A percentile compares a stretch with the other conserved stretches of the same genome.
Evolutionary conservation across 53 echinoderm and acorn worm species (phyloP).

Genomic region (Zoroaster sp.): DNA sequence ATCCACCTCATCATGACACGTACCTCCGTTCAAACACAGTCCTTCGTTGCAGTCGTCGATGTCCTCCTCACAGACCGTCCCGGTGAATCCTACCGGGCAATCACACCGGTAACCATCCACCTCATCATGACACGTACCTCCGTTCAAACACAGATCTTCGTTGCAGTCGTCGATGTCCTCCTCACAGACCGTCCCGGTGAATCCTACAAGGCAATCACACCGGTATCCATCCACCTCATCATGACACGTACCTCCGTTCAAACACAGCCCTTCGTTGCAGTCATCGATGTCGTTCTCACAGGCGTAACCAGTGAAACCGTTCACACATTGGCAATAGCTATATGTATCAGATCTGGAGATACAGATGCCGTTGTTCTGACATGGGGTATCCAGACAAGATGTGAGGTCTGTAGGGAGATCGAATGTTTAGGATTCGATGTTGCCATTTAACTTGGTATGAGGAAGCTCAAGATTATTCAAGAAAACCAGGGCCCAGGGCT

Average conservation of each 20-base stretch:
- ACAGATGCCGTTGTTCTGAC: constrained; percentile 76
- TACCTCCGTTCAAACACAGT: constrained; percentile 70
- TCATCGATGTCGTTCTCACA: neutral
- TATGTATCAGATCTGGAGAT: neutral
- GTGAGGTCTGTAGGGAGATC: neutral
- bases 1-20: constrained; percentile 68
- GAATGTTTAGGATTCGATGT: too few relatives aligned
- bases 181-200: constrained; percentile 63
- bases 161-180: constrained; percentile 52
- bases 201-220: constrained; percentile 70
- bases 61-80: constrained; percentile 65
- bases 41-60: constrained; percentile 54
- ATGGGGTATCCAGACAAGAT: constrained; percentile 30
- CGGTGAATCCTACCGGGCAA: constrained; percentile 70
- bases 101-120: constrained; percentile 70
- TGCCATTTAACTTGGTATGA: too few relatives aligned
- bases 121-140: constrained; percentile 70
- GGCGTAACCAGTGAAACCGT: constrained; percentile 75
- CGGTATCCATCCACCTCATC: constrained; percentile 41
- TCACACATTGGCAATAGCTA: constrained; percentile 38
- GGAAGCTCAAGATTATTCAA: too few relatives aligned
- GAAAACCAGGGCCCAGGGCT: too few relatives aligned
- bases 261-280: constrained; percentile 6
- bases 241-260: constrained; percentile 64
- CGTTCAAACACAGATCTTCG: constrained; percentile 64